phyloP scores from a whole-genome alignment of 1,140 invertebrate genomes.

The Cotesia vestalis region DNA sequence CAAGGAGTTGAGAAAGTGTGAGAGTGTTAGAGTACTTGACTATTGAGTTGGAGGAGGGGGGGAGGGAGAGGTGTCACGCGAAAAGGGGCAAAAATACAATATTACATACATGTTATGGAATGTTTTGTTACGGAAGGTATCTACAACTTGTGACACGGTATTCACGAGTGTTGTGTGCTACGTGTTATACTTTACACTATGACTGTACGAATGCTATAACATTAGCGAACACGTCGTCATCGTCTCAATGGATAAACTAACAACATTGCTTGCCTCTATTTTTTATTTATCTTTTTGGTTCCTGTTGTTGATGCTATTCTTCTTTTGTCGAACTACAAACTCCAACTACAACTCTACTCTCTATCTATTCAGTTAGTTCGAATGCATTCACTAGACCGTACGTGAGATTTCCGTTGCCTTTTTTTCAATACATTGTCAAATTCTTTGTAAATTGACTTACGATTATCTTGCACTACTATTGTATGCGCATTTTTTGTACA shows the following conservation, averaged over 20 bases:
- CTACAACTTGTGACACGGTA: slow-evolving; percentile 27
- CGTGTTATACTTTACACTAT: too few relatives aligned
- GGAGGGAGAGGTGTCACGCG: too few relatives aligned
- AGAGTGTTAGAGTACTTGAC: slow-evolving; percentile 12
- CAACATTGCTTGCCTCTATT: slow-evolving; percentile 24
- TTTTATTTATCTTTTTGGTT: background rate
- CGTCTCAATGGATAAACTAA: slow-evolving; percentile 40
- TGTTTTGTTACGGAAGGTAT: background rate
- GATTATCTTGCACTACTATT: background rate
- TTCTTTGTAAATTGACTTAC: slow-evolving; percentile 1
- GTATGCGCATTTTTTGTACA: too few relatives aligned
- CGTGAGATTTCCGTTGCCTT: slow-evolving; percentile 9
- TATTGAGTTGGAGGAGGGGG: too few relatives aligned
- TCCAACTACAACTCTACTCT: background rate
- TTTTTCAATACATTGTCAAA: background rate
- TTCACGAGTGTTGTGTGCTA: background rate
- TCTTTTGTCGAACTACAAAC: background rate
- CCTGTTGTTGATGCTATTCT: too few relatives aligned
- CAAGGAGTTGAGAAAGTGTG: slow-evolving; percentile 2
- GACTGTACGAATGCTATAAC: too few relatives aligned
- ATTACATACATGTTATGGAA: too few relatives aligned
- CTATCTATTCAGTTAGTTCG: slow-evolving; percentile 18
- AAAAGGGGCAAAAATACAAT: too few relatives aligned
- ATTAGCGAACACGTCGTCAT: slow-evolving; percentile 28
- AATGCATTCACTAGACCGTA: slow-evolving; percentile 24